Evolutionary conservation across 2,113 vertebrate species (phyloP), one percentile per base, ranked within the genome.

Genomic region (Notothenia coriiceps): DNA sequence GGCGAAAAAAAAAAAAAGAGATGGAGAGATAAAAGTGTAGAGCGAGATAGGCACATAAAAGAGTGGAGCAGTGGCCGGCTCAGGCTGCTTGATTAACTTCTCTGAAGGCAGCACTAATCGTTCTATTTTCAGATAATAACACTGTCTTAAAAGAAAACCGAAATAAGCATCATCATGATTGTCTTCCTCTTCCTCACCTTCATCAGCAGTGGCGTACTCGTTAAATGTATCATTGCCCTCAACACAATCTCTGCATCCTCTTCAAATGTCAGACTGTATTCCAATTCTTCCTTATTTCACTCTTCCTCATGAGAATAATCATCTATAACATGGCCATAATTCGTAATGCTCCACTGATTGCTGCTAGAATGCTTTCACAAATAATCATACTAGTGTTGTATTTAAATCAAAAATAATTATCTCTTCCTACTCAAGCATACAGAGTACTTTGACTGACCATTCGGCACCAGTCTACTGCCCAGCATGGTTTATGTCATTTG

Each of bases 1-100:
- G 83, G 75, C 60, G 61, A 85, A 86, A 63, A 77, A 85, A 78
- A 83, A 86, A 63, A 75, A 85, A 78, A 83, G 74, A 63, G 62
- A 79, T 70, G 35, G 35, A 65, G 77, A 80, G 82, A 90, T 81
- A 29, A 71, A 73, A 75, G 81, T 71, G 70, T 77, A 60, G 71
- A 68, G 59, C 15, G 74, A 81, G 86, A 89, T 79, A 85, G 69
- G 57, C 75, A 90, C 70, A 88, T 87, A 43, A 88, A 92, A 91
- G 77, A 74, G 83, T 47, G 60, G 80, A 83, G 77, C 82, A 74
- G 68, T 56, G 66, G 87, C 75, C 84, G 74, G 77, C 74, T 65
- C 64, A 1, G 80, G 82, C 83, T 61, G 73, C 82, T 67, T 82
- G 87, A 91, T 91, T 79, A 88, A 85, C 77, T 84, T 82, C 78